Evolutionary conservation across 2,797 vertebrate genomes (phyloP), one percentile per base, ranked within the genome.

Genomic region (Myotis pilosus): DNA sequence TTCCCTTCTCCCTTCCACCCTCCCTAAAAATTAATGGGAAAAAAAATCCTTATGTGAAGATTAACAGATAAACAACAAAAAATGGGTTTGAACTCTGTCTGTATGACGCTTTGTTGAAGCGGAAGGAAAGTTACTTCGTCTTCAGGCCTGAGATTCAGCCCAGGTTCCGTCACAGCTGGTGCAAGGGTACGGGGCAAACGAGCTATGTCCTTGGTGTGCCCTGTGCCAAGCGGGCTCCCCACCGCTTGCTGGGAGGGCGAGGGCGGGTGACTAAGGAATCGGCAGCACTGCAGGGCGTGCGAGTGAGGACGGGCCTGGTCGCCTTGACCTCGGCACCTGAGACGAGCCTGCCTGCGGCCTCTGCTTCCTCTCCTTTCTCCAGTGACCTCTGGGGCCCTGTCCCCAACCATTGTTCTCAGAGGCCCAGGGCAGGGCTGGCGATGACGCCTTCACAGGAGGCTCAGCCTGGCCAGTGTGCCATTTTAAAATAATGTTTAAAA

Each of bases 381-480:
- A 8, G 62, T 8, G 16, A 4, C 36, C 20, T 6, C 57, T 4
- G 33, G 57, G 28, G 0, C 8, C 22, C 2, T 4, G 4, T 30
- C 51, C 38, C 53, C 15, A 22, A 28, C 15, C 5, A 22, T 6
- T 36, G 4, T 79, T 55, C 23, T 23, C 16, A 57, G 85, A 68
- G 22, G 44, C 13, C 7, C 20, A 8, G 0, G 30, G 6, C 5
- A n/a, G 20, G 57, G 17, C 15, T 53, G 51, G 6, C 12, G 19
- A 0, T 5, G 36, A 33, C 0, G 12, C 84, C 28, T 30, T 60
- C 28, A 17, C 33, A 33, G 33, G 66, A n/a, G 10, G 51, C 13
- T 2, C 41, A 23, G 10, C 36, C 16, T 16, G 66, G 6, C 10
- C n/a, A 36, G 13, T 0, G 3, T 3, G 0, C 28, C 17, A 1